These are phyloP conservation scores for Tragulus kanchil DNA, from an alignment of 2,113 vertebrate genomes.

Conservation along the genomic window DNA sequence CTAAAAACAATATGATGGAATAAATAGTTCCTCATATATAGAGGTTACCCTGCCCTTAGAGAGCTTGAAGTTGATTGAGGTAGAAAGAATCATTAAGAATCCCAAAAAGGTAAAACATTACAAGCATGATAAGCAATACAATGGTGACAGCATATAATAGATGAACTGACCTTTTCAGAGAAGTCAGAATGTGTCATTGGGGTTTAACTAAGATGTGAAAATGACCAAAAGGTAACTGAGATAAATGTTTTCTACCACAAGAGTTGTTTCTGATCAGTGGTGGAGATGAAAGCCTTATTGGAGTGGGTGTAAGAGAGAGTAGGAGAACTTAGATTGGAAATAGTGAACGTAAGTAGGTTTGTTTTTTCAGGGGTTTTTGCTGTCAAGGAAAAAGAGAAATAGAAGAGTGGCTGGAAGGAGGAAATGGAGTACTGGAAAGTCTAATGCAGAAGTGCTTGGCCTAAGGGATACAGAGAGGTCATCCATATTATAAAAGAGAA, in stretches of 20 bases:
- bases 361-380: not conserved
- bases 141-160: not conserved
- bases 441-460: not conserved
- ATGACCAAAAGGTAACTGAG: not conserved
- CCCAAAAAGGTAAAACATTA: conserved; percentile 8
- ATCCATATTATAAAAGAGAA: not conserved
- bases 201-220: conserved; percentile 27
- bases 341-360: not conserved
- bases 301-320: not conserved
- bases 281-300: not conserved
- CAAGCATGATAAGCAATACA: not conserved
- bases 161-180: not conserved
- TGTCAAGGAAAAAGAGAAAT: not conserved
- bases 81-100: conserved; percentile 17
- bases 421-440: not conserved
- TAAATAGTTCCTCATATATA: not conserved
- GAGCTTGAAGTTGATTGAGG: not conserved
- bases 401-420: not conserved
- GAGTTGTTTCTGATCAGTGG: not conserved
- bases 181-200: not conserved
- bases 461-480: conserved; percentile 16
- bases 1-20: not conserved
- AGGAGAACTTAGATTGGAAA: not conserved
- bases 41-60: not conserved
- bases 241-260: not conserved